These are phyloP conservation scores for Ethmia dodecea DNA, from an alignment of 2,888 invertebrate species.

Conservation along the genomic window DNA sequence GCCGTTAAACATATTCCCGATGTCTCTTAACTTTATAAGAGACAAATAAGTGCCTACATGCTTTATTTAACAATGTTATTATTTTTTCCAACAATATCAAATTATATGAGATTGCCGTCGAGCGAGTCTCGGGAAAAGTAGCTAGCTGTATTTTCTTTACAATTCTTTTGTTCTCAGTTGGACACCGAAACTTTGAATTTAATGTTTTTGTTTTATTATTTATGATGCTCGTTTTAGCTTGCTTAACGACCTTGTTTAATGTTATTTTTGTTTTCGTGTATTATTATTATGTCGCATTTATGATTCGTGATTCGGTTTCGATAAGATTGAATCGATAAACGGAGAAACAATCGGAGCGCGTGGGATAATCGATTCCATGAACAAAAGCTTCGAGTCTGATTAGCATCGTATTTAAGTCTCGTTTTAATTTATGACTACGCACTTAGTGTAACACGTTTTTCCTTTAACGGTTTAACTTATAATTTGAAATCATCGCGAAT, in stretches of 20 bases:
- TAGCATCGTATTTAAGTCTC: slow-evolving; percentile 42
- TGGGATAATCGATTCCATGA: slow-evolving; percentile 58
- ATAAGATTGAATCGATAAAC: slow-evolving; percentile 46
- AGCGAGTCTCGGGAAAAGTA: slow-evolving; percentile 18
- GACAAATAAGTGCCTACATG: no score
- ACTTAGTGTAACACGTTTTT: slow-evolving; percentile 15
- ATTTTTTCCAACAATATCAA: no score
- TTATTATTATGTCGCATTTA: slow-evolving; percentile 1
- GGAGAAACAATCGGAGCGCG: slow-evolving; percentile 44
- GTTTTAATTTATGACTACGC: slow-evolving; percentile 22
- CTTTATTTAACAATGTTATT: no score
- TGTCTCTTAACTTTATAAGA: no score
- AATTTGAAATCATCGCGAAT: no score
- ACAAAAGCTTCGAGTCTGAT: slow-evolving; percentile 48
- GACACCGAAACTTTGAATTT: slow-evolving; percentile 26
- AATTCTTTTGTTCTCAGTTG: slow-evolving; percentile 29
- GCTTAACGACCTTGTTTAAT: slow-evolving; percentile 22
- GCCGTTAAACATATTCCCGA: no score
- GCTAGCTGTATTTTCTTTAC: slow-evolving; percentile 24
- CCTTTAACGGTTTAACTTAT: slow-evolving; percentile 13
- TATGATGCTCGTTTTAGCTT: slow-evolving; percentile 22
- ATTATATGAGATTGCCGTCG: no score
- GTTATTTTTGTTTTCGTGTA: slow-evolving; percentile 5
- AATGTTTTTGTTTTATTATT: slow-evolving; percentile 31
- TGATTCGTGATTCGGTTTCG: slow-evolving; percentile 39